phyloP scores from a whole-genome alignment of 2,113 vertebrate species.

The Sylvilagus bachmani region DNA sequence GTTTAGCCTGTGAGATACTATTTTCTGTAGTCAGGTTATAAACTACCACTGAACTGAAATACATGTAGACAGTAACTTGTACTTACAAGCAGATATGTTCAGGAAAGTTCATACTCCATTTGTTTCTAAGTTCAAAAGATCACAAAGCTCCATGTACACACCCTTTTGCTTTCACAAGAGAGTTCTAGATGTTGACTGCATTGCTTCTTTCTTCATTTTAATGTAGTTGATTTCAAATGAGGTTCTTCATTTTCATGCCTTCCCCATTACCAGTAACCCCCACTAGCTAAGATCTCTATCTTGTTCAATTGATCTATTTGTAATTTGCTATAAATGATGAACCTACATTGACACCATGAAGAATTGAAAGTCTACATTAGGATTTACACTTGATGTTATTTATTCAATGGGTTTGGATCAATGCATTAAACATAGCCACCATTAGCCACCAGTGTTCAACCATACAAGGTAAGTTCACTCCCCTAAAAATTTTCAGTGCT shows the following conservation, averaged over 20 bases:
- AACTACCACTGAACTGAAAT: background rate
- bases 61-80: background rate
- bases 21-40: background rate
- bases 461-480: background rate
- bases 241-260: background rate
- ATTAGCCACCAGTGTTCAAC: background rate
- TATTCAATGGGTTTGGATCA: background rate
- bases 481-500: background rate
- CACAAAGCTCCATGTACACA: background rate
- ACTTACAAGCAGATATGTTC: conserved; percentile 17
- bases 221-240: background rate
- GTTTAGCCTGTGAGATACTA: conserved; percentile 11
- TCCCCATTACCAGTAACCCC: too few relatives aligned
- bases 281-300: too few relatives aligned
- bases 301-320: too few relatives aligned
- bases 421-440: too few relatives aligned
- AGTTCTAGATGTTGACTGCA: background rate
- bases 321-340: too few relatives aligned
- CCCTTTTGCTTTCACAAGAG: background rate
- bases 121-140: conserved; percentile 54
- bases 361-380: background rate
- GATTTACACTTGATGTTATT: background rate
- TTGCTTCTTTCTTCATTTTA: background rate
- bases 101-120: background rate
- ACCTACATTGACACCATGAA: too few relatives aligned